A percentile compares a stretch with the other conserved stretches of the same genome.
Conservation (phyloP, 2,797 vertebrate genomes). For the Smutsia gigantea region DNA sequence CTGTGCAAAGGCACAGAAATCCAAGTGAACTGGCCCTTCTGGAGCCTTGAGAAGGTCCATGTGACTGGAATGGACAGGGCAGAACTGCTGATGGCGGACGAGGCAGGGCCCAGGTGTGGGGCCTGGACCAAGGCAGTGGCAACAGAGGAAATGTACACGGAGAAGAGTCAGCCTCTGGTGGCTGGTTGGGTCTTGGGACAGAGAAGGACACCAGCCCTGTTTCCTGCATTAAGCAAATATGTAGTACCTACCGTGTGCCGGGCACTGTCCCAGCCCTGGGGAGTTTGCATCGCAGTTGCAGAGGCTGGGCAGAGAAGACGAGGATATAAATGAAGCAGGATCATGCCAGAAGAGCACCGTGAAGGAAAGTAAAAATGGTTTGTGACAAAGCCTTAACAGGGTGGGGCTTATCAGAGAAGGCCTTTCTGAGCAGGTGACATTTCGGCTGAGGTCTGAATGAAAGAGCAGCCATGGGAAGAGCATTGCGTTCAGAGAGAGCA, state of each 20-base stretch:
- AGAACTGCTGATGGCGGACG: neutral
- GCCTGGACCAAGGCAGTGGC: neutral
- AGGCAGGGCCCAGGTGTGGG: neutral
- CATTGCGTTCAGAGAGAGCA: fast-evolving
- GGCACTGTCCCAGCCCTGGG: neutral
- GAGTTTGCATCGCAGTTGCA: neutral
- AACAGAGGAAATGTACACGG: neutral
- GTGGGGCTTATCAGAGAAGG: neutral
- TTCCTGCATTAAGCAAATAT: neutral
- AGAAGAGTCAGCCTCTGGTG: neutral
- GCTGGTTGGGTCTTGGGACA: too few relatives aligned
- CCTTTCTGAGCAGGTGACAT: neutral
- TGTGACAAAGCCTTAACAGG: neutral
- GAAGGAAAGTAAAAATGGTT: neutral
- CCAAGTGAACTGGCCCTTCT: neutral
- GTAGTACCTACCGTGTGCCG: neutral
- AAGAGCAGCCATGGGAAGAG: neutral
- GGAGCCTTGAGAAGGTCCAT: neutral
- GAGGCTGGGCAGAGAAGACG: neutral
- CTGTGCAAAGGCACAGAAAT: neutral
- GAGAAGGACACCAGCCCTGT: neutral
- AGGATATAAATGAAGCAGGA: neutral
- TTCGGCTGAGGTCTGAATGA: neutral
- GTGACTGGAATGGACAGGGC: neutral
- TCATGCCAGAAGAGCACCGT: neutral